phyloP scores from a whole-genome alignment of 2,888 invertebrate genomes.

The Athripsodes cinereus region DNA sequence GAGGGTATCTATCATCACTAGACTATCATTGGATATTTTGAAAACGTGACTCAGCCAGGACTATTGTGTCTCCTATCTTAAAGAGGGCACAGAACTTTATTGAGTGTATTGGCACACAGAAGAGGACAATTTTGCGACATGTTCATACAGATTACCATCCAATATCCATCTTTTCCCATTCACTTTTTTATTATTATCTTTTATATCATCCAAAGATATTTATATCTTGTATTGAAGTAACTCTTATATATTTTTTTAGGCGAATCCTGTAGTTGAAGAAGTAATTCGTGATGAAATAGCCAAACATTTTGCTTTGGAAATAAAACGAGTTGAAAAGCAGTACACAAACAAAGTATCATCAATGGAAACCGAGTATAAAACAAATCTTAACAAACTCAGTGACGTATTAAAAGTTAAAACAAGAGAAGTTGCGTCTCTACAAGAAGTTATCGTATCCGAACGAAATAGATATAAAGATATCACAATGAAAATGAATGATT shows the following conservation, averaged over 20 bases:
- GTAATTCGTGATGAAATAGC: slow-evolving; percentile 63
- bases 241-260: slow-evolving; percentile 35
- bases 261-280: slow-evolving; percentile 42
- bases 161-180: too few species aligned
- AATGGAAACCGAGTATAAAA: slow-evolving; percentile 47
- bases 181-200: not conserved
- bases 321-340: slow-evolving; percentile 53
- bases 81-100: too few species aligned
- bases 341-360: slow-evolving; percentile 46
- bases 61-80: too few species aligned
- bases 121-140: too few species aligned
- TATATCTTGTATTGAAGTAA: too few species aligned
- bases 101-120: too few species aligned
- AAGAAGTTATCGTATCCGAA: slow-evolving; percentile 47
- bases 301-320: slow-evolving; percentile 56
- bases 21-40: too few species aligned
- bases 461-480: slow-evolving; percentile 47
- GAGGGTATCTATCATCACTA: too few species aligned
- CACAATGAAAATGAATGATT: slow-evolving; percentile 48
- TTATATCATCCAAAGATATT: too few species aligned
- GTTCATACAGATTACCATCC: too few species aligned
- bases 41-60: too few species aligned
- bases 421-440: slow-evolving; percentile 48
- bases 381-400: slow-evolving; percentile 43
- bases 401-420: slow-evolving; percentile 48